Evolutionary conservation across 2,888 invertebrate genomes (phyloP), one percentile per base, ranked within the genome.

Genomic region (Marasmarcha lunaedactyla): DNA sequence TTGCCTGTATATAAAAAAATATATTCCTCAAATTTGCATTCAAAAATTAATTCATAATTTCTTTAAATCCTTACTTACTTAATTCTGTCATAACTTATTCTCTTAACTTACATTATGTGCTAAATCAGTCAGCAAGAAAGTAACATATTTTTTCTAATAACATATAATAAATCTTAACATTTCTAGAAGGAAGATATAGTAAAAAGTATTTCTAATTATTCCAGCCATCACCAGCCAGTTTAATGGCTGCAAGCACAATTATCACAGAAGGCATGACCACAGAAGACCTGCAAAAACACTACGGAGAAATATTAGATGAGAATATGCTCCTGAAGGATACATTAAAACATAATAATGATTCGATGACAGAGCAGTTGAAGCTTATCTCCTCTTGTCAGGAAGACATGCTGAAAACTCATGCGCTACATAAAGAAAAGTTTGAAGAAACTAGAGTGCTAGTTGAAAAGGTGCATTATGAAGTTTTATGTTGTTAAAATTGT

Each of bases 351-450:
- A 90, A 90, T 55, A 90, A 90, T 49, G 70, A 86, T 35, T 86
- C 87, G 0, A 87, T 90, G 86, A 89, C 88, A 52, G 84, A 88
- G 35, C 89, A 90, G 61, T 88, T 89, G 48, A 69, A 85, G 25
- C 76, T 85, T 36, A 79, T 91, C 30, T 77, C 85, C 0, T 77
- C 74, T 0, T 90, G 89, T 70, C 89, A 89, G 50, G 86, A 88
- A 33, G 89, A 89, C 45, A 87, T 90, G 52, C 68, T 86, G 55
- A 84, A 81, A 47, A 86, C 89, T 0, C 88, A 89, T 43, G 71
- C 83, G 35, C 57, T 84, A 47, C 88, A 90, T 42, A 89, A 87
- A 51, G 83, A 85, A 48, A 90, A 90, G 64, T 89, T 90, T 63
- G 76, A 84, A 10, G 88, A 90, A 60, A 89, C 88, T 0, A 88